phyloP scores from a whole-genome alignment of 1,140 invertebrate species.

The Kradibia gibbosae region DNA sequence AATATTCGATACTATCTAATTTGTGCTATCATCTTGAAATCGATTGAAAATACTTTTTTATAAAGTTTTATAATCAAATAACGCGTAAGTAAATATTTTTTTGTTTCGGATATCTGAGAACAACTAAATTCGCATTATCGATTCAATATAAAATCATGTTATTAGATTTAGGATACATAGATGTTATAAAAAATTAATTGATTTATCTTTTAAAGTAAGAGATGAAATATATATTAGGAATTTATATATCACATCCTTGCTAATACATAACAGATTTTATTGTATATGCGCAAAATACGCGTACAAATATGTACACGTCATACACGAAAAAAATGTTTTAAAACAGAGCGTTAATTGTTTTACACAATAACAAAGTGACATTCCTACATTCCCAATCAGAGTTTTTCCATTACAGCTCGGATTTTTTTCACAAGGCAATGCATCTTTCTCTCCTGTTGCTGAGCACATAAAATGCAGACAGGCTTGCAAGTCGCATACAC shows the following conservation, averaged over 20 bases:
- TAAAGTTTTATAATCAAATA: too few species aligned
- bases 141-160: too few species aligned
- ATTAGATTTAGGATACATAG: too few species aligned
- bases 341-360: constrained; percentile 21
- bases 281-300: background rate
- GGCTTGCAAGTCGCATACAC: constrained; percentile 26
- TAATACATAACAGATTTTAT: background rate
- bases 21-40: too few species aligned
- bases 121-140: too few species aligned
- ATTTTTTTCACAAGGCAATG: constrained; percentile 23
- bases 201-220: too few species aligned
- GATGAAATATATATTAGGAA: background rate
- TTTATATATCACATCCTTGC: constrained; percentile 2
- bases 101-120: too few species aligned
- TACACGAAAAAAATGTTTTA: constrained; percentile 9
- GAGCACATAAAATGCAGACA: constrained; percentile 32
- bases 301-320: background rate
- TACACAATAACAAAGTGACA: constrained; percentile 30
- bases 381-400: constrained; percentile 20
- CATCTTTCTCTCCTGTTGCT: constrained; percentile 28
- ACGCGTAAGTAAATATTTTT: too few species aligned
- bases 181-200: too few species aligned
- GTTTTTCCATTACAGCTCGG: constrained; percentile 28
- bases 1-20: too few species aligned
- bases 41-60: too few species aligned